A percentile compares a stretch with the other conserved stretches of the same genome.
phyloP scores from a whole-genome alignment of 1,140 invertebrate species.

The Aphelenchoides avenae region DNA sequence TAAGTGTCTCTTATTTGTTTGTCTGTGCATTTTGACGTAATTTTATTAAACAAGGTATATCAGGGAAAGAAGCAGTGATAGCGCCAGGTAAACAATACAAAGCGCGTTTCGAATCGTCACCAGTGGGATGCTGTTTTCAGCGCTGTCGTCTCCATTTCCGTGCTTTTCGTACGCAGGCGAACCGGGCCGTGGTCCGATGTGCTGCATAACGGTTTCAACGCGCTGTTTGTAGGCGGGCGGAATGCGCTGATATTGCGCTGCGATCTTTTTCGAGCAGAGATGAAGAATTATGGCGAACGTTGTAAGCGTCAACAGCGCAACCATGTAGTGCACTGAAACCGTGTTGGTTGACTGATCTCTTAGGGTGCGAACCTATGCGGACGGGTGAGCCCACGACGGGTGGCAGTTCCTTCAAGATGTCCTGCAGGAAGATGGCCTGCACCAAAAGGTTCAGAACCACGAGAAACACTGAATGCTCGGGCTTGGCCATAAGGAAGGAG shows the following conservation, averaged over 20 bases:
- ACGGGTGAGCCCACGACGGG: slow-evolving; percentile 32
- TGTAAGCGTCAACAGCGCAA: slow-evolving; percentile 15
- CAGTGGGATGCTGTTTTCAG: no score
- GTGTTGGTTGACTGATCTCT: neutral
- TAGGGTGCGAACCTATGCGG: slow-evolving; percentile 23
- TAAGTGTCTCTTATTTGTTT: neutral
- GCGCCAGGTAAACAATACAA: neutral
- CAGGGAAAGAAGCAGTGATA: neutral
- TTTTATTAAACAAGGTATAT: slow-evolving; percentile 13
- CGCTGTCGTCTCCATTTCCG: no score
- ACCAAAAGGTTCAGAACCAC: slow-evolving; percentile 40
- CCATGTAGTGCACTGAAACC: slow-evolving; percentile 11
- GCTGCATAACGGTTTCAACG: no score
- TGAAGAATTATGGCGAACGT: slow-evolving; percentile 23
- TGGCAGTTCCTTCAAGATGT: slow-evolving; percentile 26
- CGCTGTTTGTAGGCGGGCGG: no score
- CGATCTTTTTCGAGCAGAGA: slow-evolving; percentile 15
- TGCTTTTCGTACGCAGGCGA: no score
- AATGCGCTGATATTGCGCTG: no score
- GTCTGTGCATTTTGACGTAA: neutral
- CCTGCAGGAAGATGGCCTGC: slow-evolving; percentile 35
- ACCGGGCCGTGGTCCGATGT: no score
- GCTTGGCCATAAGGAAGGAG: slow-evolving; percentile 27
- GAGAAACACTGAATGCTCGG: slow-evolving; percentile 35
- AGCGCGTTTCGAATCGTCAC: no score